A percentile compares a stretch with the other conserved stretches of the same genome.
Evolutionary conservation across 2,888 invertebrate species (phyloP).

Genomic region (Laspeyria flexula): DNA sequence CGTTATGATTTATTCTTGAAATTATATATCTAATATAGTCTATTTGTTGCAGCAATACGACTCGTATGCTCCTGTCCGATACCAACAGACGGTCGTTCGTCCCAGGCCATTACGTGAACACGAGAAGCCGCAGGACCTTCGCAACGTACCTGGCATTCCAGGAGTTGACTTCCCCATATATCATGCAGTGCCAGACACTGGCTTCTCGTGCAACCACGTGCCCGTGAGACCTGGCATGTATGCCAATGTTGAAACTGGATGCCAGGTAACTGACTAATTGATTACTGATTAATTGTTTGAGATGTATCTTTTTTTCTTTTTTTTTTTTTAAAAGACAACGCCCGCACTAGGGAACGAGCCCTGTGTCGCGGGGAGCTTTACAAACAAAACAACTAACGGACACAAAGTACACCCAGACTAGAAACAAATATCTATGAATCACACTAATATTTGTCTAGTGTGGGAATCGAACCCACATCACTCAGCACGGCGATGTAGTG

Average conservation of each 20-base stretch:
- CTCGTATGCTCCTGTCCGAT: slow-evolving; percentile 61
- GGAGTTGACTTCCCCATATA: slow-evolving; percentile 94
- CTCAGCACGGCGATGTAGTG: too few relatives aligned
- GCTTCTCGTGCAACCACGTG: slow-evolving; percentile 92
- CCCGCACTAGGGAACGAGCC: too few relatives aligned
- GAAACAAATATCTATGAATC: too few relatives aligned
- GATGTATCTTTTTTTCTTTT: too few relatives aligned
- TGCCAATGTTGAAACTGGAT: slow-evolving; percentile 95
- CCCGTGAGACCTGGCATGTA: slow-evolving; percentile 95
- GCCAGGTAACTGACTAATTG: slow-evolving; percentile 84
- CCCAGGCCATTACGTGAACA: slow-evolving; percentile 81
- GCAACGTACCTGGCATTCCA: slow-evolving; percentile 92
- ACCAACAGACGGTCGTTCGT: slow-evolving; percentile 66
- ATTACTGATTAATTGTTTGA: background rate
- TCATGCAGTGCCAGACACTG: slow-evolving; percentile 91
- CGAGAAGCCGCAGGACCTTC: slow-evolving; percentile 90
- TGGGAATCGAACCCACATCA: too few relatives aligned
- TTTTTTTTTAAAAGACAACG: too few relatives aligned
- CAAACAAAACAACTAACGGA: too few relatives aligned
- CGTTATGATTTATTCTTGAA: too few relatives aligned
- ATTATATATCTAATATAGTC: background rate
- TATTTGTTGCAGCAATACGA: slow-evolving; percentile 63
- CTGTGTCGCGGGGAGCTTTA: too few relatives aligned
- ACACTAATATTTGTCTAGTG: too few relatives aligned
- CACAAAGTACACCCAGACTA: too few relatives aligned